Evolutionary conservation across 1,140 invertebrate species (phyloP), one percentile per base, ranked within the genome.

Genomic region (Lasaia peninsularis): DNA sequence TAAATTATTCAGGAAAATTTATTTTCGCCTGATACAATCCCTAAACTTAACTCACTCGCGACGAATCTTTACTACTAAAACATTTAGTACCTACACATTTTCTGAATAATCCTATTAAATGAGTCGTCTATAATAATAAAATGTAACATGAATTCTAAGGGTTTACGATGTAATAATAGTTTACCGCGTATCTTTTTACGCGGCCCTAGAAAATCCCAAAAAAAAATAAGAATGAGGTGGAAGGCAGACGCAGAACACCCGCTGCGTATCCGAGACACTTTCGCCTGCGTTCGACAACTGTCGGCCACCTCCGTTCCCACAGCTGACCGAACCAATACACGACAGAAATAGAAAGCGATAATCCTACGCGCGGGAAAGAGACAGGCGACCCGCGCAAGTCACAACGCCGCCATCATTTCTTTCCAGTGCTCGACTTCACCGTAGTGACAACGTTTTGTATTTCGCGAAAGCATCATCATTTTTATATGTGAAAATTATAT

Each of bases 401-500:
- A 52, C 60, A 69, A 60, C 67, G 80, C 81, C 80, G 81, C 82
- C 82, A 83, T 85, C 78, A 80, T 75, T 85, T 78, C 76, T 84
- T 81, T 88, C 72, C 61, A 80, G 81, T 82, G 78, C 65, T 75
- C 79, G 77, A 67, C 78, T 70, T 73, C 65, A 77, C 64, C 75
- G 75, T 75, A 78, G 80, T 83, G 80, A 88, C 80, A 85, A 73
- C 75, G 78, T 83, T 69, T 75, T 70, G 71, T 77, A 75, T 78
- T 69, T 76, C 78, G 73, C 65, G 65, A 65, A 66, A 75, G 68
- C 67, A 70, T 74, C 69, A 67, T 72, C 73, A 74, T 82, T 87
- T 69, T 82, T 83, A 71, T 73, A 74, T 79, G 78, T 86, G 78
- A 81, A 84, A 82, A 78, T 85, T 76, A 69, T 83, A 71, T 78